Base-by-base conservation (phyloP, 1,140 invertebrate species). In the Cecropterus lyciades region DNA sequence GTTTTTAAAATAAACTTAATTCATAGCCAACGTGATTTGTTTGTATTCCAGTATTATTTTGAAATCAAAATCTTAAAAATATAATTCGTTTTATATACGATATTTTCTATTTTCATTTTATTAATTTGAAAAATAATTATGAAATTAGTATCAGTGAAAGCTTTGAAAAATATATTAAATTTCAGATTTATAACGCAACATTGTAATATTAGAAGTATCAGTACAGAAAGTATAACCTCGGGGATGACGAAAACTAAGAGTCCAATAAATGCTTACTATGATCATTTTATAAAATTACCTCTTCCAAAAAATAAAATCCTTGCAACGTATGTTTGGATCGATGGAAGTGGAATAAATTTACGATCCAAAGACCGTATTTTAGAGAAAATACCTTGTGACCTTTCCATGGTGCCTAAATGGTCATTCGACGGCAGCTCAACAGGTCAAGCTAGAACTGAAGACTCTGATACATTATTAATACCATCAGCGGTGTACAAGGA, bases 371-470 rank as follows among this genome's bases (percentile, higher is more conserved):
- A 97, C 66, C 93, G 95, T 64, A 96, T 97, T 8, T 80, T 97
- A 42, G 93, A 95, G 70, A 94, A 93, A 74, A 88, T 94, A 55
- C 96, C 96, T 5, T 94, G 93, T 70, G 90, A 92, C 63, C 88
- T 95, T n/a, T 43, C 52, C 56, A 97, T 98, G 66, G 92, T 98
- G 20, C 98, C 98, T 0, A 93, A 96, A 11, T 99, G 99, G 99
- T 98, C 98, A 70, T 99, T 97, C 82, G 98, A 99, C 91, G 99
- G 98, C 14, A 98, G 97, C 80, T 97, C 96, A 0, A 97, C 96
- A 0, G 95, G 95, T 55, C 96, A 97, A 90, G 96, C 96, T 0
- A 93, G 95, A 75, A 95, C 95, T 16, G 88, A 92, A 43, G 95
- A 97, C 79, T 98, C 98, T n/a, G 98, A 99, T 82, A 95, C 97